Base-by-base conservation (phyloP, 2,888 invertebrate species). In the Cerastis leucographa region DNA sequence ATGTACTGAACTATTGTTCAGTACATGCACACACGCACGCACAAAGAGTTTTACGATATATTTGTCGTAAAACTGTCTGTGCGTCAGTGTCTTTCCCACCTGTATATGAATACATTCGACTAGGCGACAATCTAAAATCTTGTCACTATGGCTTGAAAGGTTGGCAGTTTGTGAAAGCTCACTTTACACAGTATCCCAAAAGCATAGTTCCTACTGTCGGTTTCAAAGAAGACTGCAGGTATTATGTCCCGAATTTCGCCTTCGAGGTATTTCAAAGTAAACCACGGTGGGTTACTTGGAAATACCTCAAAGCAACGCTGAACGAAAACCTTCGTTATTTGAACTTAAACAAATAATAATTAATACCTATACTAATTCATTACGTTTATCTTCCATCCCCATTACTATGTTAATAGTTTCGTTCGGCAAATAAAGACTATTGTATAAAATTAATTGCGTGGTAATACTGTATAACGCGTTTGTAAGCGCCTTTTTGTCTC, bases 401-500 rank as follows among this genome's bases (percentile, higher is more conserved):
- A 59, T 78, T 68, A 78, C 14, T 49, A 78, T 49, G 29, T 8
- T 59, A 78, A 78, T 59, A 49, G 14, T 49, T 78, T n/a, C 14
- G n/a, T n/a, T 35, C 2, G 59, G 42, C 29, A 78, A 68, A 69
- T 59, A 61, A 59, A 49, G 49, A 42, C 56, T 59, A 42, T 68
- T 76, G 29, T 68, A 59, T 29, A 22, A 61, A 78, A 54, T 68
- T 35, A 68, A 81, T 81, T 56, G 68, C 42, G 49, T 54, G 29
- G 14, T 61, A 46, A 54, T 25, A 29, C 25, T 54, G 25, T 72
- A 19, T 66, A n/a, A 44, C 12, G 49, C 12, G 67, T 6, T 62
- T 35, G 40, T 62, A 46, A 72, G 44, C 40, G 66, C 67, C 46
- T 67, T 54, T 49, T 46, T 61, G 74, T 67, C 40, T 73, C 12